These are phyloP conservation scores for Notodonta ziczac DNA, from an alignment of 2,888 invertebrate species.

Conservation along the genomic window DNA sequence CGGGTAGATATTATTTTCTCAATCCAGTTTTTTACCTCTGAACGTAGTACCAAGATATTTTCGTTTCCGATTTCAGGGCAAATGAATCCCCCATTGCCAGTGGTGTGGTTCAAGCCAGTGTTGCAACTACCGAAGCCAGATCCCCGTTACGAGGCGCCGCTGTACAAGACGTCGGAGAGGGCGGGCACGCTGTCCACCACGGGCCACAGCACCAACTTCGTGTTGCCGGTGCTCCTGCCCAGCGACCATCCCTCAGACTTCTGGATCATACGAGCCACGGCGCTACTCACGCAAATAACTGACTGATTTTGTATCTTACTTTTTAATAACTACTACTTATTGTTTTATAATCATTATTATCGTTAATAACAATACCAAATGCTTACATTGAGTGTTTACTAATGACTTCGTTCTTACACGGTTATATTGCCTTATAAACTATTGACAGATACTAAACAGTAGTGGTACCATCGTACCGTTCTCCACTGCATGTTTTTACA, in stretches of 20 bases:
- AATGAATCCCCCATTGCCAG: conserved; percentile 90
- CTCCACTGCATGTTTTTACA: too few relatives aligned
- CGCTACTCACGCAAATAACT: conserved; percentile 92
- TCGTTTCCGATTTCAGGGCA: conserved; percentile 81
- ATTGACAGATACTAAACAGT: too few relatives aligned
- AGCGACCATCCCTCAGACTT: conserved; percentile 87
- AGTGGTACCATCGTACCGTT: too few relatives aligned
- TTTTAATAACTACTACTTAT: neutral
- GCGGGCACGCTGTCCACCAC: conserved; percentile 95
- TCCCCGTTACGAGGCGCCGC: conserved; percentile 89
- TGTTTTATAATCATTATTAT: too few relatives aligned
- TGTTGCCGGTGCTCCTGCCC: conserved; percentile 90
- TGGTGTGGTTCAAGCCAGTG: conserved; percentile 87
- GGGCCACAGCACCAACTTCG: conserved; percentile 97
- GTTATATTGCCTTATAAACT: too few relatives aligned
- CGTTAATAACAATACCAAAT: too few relatives aligned
- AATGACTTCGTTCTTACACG: neutral
- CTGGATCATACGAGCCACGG: conserved; percentile 96
- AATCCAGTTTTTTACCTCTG: too few relatives aligned
- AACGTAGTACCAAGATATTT: neutral
- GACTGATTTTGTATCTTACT: conserved; percentile 74
- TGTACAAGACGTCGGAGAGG: conserved; percentile 95
- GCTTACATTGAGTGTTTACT: neutral
- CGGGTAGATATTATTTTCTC: conserved; percentile 72
- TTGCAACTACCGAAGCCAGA: conserved; percentile 85